Evolutionary conservation across 2,797 vertebrate genomes (phyloP), one percentile per base, ranked within the genome.

Genomic region (Gambelia wislizenii): DNA sequence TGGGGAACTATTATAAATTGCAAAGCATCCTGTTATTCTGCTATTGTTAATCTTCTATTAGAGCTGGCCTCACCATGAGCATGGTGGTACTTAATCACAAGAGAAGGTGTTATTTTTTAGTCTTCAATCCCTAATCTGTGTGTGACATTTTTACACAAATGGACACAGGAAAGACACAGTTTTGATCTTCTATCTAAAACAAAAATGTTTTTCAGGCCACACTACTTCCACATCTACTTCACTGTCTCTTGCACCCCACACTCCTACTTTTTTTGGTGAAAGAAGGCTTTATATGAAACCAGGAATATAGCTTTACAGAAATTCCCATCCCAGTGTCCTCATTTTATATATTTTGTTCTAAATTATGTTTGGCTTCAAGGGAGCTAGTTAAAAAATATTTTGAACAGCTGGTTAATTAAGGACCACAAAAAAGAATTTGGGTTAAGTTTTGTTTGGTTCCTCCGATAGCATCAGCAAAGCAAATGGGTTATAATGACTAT

Each of bases 401-500:
- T 90, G 59, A 92, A 93, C 80, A 92, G 49, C 84, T 0, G 80
- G 16, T 59, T 94, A 95, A 94, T 94, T 95, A 93, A 96, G 90
- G 88, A 61, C 80, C 82, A 78, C 83, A 52, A 76, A 88, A 59
- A 95, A 95, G 79, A 82, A 92, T 39, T 91, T 80, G 20, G 1
- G 87, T 89, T 93, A 90, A 92, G 92, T 94, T 91, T 85, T 91
- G 69, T 87, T 93, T 94, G 89, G 76, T 89, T 92, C 93, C 84
- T 93, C 87, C 88, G 91, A 89, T 59, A 90, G 59, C 90, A 80
- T 92, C 92, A 90, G 70, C 85, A 86, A 78, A 33, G 87, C 86
- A 92, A 94, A 85, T 49, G 88, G 89, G 91, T 89, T 89, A 88
- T 92, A 95, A 89, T 69, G 74, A 94, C 52, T 75, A 94, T 83